phyloP scores from a whole-genome alignment of 2,888 invertebrate species.

The Melieria omissa region DNA sequence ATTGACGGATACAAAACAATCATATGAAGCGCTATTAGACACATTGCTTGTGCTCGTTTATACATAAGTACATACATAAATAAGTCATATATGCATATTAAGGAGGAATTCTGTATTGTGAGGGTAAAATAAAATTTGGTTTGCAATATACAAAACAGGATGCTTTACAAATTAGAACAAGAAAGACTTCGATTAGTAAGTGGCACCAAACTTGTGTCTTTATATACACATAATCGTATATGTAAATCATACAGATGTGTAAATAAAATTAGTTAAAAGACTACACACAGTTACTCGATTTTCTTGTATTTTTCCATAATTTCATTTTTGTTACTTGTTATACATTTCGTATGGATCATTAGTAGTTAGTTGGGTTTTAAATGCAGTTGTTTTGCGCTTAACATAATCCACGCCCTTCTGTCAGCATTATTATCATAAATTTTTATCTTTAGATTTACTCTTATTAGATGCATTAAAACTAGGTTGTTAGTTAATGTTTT shows the following conservation, averaged over 20 bases:
- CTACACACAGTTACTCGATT: too few species aligned
- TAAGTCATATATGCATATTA: constrained; percentile 25
- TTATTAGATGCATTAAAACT: constrained; percentile 28
- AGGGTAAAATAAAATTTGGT: too few species aligned
- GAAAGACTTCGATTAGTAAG: too few species aligned
- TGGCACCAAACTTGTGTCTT: too few species aligned
- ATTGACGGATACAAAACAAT: constrained; percentile 34
- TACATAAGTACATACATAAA: constrained; percentile 29
- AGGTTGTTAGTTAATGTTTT: constrained; percentile 25
- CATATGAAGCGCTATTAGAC: constrained; percentile 24
- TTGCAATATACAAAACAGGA: too few species aligned
- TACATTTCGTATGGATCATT: constrained; percentile 1
- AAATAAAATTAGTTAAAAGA: too few species aligned
- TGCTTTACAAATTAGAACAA: too few species aligned
- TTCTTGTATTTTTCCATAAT: background rate
- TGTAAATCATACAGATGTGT: too few species aligned
- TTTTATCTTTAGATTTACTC: background rate
- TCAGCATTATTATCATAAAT: background rate
- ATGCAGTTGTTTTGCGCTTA: constrained; percentile 24
- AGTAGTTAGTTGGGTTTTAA: constrained; percentile 10
- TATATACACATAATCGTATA: too few species aligned
- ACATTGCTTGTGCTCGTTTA: constrained; percentile 25
- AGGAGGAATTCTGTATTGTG: background rate
- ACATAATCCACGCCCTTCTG: background rate
- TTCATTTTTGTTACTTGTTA: constrained; percentile 19